These are phyloP conservation scores for Geotrypetes seraphini DNA, from an alignment of 2,797 vertebrate genomes.

Conservation along the genomic window DNA sequence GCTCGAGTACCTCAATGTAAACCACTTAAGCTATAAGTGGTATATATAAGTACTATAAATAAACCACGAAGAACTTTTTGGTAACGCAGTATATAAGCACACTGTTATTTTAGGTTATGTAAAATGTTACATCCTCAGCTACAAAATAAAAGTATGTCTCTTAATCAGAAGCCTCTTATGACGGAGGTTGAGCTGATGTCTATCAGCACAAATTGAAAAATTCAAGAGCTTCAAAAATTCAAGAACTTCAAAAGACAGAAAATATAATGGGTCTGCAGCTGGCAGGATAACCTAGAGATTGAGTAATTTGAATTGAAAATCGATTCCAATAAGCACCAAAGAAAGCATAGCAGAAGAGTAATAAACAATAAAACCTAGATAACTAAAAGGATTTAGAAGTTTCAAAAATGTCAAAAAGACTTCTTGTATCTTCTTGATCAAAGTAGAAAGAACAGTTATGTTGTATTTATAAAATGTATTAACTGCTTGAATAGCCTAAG, in stretches of 20 bases:
- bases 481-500: neutral
- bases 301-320: conserved; percentile 43
- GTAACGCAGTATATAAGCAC: no score
- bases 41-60: no score
- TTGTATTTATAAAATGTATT: neutral
- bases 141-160: no score
- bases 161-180: no score
- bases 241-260: conserved; percentile 15
- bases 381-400: conserved; percentile 21
- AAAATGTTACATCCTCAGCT: no score
- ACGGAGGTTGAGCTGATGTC: conserved; percentile 28
- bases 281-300: conserved; percentile 13
- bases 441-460: neutral
- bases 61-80: no score
- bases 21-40: no score
- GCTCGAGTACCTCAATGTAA: no score
- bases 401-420: conserved; percentile 8
- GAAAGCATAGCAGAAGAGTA: conserved; percentile 31
- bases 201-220: conserved; percentile 34
- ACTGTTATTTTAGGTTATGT: no score
- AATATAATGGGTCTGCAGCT: conserved; percentile 18
- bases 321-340: conserved; percentile 38
- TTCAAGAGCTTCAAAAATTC: conserved; percentile 17
- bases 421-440: neutral
- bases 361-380: conserved; percentile 24